Evolutionary conservation across 2,888 invertebrate genomes (phyloP), one percentile per base, ranked within the genome.

Genomic region (Caenorhabditis panamensis): DNA sequence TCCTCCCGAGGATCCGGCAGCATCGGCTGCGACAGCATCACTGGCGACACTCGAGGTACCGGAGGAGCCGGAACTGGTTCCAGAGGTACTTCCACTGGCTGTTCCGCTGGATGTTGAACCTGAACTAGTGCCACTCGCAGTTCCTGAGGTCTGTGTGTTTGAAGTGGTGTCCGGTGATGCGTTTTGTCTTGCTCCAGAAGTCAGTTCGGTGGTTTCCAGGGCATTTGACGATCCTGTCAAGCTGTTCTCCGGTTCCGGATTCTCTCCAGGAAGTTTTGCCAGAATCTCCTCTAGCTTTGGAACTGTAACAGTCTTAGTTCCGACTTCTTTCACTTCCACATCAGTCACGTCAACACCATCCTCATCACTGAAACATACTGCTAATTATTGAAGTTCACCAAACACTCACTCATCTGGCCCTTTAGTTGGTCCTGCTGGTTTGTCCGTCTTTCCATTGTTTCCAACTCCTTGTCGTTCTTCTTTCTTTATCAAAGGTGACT

Each of bases 281-380:
- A 79, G 49, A 9, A 75, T 61, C 44, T 80, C 66, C 11, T 75
- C 18, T 2, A 80, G 28, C 24, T 28, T 75, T 4, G 41, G 16
- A 18, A 13, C 37, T 1, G 58, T n/a, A 20, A 81, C 22, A 31
- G 61, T 31, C 28, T 77, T 71, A 3, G 72, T 77, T 26, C 77
- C 72, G 2, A 76, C 82, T 44, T 82, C 82, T 26, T 72, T 67
- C 1, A 76, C 82, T 44, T 82, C 82, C 3, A 56, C 64, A 36
- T 82, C 82, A 20, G 72, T 82, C 24, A 82, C 82, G 51, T 82
- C 82, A 16, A 82, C 71, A n/a, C 20, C 58, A 31, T 66, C 66
- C 9, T 72, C 79, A 24, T 72, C 79, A 28, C 61, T 67, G 28
- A 16, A 28, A 24, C n/a, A n/a, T n/a, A n/a, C n/a, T n/a, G n/a